Conservation (phyloP, 2,113 vertebrate genomes). For the Echinops telfairi region DNA sequence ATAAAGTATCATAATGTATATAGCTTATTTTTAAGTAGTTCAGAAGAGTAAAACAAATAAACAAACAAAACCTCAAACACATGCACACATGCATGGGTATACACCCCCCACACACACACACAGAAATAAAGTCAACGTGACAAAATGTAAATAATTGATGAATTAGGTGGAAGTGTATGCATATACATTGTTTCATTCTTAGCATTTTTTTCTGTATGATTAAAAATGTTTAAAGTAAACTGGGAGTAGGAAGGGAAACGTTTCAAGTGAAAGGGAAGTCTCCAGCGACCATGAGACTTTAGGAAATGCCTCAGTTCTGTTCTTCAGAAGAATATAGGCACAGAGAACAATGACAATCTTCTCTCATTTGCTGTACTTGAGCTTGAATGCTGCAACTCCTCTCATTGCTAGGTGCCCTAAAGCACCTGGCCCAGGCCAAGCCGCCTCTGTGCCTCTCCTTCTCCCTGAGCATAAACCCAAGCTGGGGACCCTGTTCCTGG, state of each 20-base stretch:
- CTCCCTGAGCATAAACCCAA: neutral
- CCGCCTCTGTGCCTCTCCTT: neutral
- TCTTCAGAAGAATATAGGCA: neutral
- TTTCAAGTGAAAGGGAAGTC: no score
- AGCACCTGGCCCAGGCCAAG: neutral
- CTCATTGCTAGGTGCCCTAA: neutral
- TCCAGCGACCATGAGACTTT: neutral
- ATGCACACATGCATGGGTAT: neutral
- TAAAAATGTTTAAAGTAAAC: conserved; percentile 17
- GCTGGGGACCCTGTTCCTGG: neutral
- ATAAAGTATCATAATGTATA: neutral
- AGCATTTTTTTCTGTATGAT: conserved; percentile 2
- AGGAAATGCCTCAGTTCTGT: neutral
- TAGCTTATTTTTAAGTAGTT: conserved; percentile 47
- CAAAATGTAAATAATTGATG: neutral
- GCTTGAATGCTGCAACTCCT: neutral
- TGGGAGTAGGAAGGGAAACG: neutral
- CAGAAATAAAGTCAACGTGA: conserved; percentile 15
- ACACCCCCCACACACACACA: no score
- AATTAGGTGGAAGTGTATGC: neutral
- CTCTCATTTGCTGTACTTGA: neutral
- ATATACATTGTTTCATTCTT: neutral
- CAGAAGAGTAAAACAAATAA: neutral
- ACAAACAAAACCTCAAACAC: neutral
- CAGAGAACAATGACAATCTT: neutral